Evolutionary conservation across 2,888 invertebrate genomes (phyloP).

Genomic region (Mimas tiliae): DNA sequence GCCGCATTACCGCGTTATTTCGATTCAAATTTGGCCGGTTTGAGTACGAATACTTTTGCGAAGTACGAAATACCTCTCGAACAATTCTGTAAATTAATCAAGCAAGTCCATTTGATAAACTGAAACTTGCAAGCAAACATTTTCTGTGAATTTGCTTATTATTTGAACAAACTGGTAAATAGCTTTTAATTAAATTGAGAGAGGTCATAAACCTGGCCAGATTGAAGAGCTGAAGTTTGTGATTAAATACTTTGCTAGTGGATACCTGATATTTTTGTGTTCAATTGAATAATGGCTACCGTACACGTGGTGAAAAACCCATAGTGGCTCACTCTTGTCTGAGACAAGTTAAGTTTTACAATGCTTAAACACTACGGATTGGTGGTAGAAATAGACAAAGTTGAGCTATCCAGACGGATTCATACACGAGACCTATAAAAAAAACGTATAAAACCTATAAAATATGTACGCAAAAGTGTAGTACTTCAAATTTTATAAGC

Average conservation of each 20-base stretch:
- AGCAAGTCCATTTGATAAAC: constrained; percentile 20
- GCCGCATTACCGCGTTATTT: background rate
- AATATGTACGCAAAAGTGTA: background rate
- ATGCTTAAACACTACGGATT: no score
- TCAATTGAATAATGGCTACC: no score
- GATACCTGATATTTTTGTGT: no score
- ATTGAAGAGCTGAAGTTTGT: background rate
- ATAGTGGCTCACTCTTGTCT: no score
- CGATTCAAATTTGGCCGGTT: background rate
- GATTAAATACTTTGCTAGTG: no score
- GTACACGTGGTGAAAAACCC: no score
- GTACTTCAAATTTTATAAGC: background rate
- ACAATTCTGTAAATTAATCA: constrained; percentile 22
- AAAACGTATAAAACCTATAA: background rate
- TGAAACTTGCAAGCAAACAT: constrained; percentile 13
- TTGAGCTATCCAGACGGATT: no score
- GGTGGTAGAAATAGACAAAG: no score
- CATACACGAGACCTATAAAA: no score
- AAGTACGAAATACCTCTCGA: constrained; percentile 5
- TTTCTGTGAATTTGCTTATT: constrained; percentile 12
- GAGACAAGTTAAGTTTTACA: no score
- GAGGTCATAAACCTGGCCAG: background rate
- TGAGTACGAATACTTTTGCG: background rate
- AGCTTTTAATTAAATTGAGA: constrained; percentile 15
- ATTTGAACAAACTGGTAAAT: constrained; percentile 6